phyloP scores from a whole-genome alignment of 2,888 invertebrate genomes.

The Hanleya hanleyi region DNA sequence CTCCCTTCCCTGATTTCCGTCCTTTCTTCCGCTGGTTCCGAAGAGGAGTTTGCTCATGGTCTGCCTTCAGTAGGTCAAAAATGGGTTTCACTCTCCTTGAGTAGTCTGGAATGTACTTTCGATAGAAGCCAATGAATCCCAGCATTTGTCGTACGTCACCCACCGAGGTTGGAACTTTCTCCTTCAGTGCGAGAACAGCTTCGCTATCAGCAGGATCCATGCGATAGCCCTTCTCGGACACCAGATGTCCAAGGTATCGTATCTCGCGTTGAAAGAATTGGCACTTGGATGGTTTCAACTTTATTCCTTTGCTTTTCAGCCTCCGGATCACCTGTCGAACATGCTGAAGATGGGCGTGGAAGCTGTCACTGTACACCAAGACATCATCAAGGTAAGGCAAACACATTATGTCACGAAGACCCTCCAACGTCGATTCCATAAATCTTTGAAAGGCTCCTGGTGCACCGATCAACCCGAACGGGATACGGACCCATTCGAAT shows the following conservation, averaged over 20 bases:
- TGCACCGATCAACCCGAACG: slow-evolving; percentile 34
- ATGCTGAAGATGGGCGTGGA: not conserved
- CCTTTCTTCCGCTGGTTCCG: not conserved
- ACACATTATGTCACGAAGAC: slow-evolving; percentile 26
- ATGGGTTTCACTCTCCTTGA: too few relatives aligned
- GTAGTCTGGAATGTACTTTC: not conserved
- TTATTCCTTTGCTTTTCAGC: not conserved
- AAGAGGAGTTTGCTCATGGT: not conserved
- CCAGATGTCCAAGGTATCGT: not conserved
- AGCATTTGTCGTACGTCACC: slow-evolving; percentile 9
- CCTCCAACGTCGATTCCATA: slow-evolving; percentile 32
- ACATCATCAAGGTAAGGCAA: slow-evolving; percentile 41
- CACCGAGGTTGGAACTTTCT: not conserved
- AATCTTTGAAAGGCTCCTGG: slow-evolving; percentile 33
- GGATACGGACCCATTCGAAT: slow-evolving; percentile 35
- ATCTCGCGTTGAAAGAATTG: not conserved
- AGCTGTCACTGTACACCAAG: slow-evolving; percentile 32
- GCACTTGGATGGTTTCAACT: not conserved
- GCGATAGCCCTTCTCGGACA: slow-evolving; percentile 4
- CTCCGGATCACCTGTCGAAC: not conserved
- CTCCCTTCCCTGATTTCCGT: not conserved
- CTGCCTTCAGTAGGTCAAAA: too few relatives aligned
- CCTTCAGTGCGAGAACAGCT: not conserved
- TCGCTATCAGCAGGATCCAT: slow-evolving; percentile 9
- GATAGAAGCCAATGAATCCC: slow-evolving; percentile 2